Evolutionary conservation across 2,888 invertebrate species (phyloP), one percentile per base, ranked within the genome.

Genomic region (Eristalinus aeneus): DNA sequence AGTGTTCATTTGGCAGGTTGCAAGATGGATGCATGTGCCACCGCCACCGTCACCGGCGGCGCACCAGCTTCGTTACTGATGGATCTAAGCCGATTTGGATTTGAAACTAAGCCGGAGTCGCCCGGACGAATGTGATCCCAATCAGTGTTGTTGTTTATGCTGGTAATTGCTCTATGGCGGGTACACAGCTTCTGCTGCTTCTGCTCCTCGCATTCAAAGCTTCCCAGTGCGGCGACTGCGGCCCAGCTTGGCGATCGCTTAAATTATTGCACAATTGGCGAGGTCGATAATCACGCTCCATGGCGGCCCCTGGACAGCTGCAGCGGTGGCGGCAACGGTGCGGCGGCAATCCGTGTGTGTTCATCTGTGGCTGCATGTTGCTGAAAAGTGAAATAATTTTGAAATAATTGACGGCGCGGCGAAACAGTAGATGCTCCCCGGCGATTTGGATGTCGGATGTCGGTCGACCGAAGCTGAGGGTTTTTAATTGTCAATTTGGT

Each of bases 1-100:
- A 86, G 86, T 86, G 86, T 86, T 86, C 86, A 86, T 86, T 82
- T 86, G 82, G 86, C 86, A 86, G 86, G 86, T 86, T 82, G 86
- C 61, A 86, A 86, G 86, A 86, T 78, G 86, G 77, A 86, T 86
- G 86, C 82, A 77, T 78, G 36, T 67, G 32, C 80, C 75, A 69
- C 36, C 53, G 56, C 71, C 31, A 65, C 64, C 58, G 12, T 34
- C 22, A 23, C 56, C 23, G 12, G 23, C 56, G 16, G 46, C 8
- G 16, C 20, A 23, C 10, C 53, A 27, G n/a, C 31, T 23, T 11
- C 27, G n/a, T n/a, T 16, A 23, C 72, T 64, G 85, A 76, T 85
- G 79, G 75, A 84, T 84, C 75, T 75, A 11, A 74, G 65, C 71
- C 67, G 46, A 54, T 12, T 56, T 65, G 36, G 76, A 76, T 80